phyloP scores from a whole-genome alignment of 2,888 invertebrate genomes.

The Deroplatys truncata region DNA sequence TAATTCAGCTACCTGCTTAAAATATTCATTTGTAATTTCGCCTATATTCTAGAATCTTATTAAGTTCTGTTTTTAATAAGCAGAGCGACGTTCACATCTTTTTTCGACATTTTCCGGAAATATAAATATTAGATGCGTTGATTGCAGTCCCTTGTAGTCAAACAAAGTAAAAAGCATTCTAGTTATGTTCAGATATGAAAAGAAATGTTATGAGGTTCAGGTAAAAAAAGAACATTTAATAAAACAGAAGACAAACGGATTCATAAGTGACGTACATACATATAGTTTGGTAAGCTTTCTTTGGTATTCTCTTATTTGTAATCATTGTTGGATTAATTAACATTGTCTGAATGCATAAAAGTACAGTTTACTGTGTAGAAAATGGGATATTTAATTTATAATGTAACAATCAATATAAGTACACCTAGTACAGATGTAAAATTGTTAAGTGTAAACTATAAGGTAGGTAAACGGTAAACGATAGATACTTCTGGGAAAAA shows the following conservation, averaged over 20 bases:
- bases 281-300: neutral
- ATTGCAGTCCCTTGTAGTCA: neutral
- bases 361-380: no score
- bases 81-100: neutral
- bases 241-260: neutral
- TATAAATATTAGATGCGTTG: neutral
- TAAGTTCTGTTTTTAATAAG: neutral
- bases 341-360: no score
- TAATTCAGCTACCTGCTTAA: constrained; percentile 7
- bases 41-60: neutral
- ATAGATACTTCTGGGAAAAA: no score
- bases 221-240: neutral
- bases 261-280: neutral
- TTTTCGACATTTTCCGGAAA: neutral
- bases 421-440: no score
- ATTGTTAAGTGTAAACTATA: no score
- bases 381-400: no score
- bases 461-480: no score
- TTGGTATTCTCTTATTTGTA: neutral
- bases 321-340: neutral
- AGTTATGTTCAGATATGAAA: neutral
- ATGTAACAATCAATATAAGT: no score
- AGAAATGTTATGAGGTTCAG: neutral
- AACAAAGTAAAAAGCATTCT: neutral
- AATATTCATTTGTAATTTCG: constrained; percentile 2